Evolutionary conservation across 1,140 invertebrate species (phyloP).

Genomic region (Caenorhabditis tropicalis): DNA sequence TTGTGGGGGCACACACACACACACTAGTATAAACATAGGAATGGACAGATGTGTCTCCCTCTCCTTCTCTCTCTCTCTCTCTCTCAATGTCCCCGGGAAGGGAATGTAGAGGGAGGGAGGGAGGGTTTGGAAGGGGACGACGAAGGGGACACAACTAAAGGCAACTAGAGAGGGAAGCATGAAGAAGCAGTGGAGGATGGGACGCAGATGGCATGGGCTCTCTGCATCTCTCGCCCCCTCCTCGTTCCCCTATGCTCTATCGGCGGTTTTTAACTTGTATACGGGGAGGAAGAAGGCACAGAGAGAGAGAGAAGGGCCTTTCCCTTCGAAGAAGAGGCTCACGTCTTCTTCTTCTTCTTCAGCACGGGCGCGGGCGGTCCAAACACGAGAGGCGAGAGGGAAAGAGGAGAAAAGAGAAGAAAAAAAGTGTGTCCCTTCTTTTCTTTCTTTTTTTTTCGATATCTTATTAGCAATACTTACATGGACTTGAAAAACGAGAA

Average conservation of each 20-base stretch:
- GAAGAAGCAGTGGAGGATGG: background rate
- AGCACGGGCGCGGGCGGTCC: conserved; percentile 7
- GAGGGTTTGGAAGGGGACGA: background rate
- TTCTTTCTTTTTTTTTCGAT: background rate
- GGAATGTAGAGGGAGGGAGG: background rate
- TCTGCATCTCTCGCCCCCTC: background rate
- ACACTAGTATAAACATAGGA: conserved; percentile 38
- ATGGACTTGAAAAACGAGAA: background rate
- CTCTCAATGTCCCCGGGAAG: conserved; percentile 10
- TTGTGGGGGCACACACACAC: no score
- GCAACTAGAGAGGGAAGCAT: background rate
- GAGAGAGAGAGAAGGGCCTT: background rate
- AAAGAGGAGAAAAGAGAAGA: background rate
- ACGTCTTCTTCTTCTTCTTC: no score
- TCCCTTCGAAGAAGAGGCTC: background rate
- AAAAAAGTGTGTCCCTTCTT: background rate
- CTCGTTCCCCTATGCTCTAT: background rate
- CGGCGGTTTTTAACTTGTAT: no score
- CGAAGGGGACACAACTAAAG: background rate
- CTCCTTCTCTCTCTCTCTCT: no score
- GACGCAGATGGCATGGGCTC: conserved; percentile 39
- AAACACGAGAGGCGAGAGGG: no score
- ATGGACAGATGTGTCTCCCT: background rate
- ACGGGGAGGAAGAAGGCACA: no score
- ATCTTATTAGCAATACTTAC: conserved; percentile 34